These are phyloP conservation scores for Xiphydria camelus DNA, from an alignment of 2,888 invertebrate species.

Conservation along the genomic window DNA sequence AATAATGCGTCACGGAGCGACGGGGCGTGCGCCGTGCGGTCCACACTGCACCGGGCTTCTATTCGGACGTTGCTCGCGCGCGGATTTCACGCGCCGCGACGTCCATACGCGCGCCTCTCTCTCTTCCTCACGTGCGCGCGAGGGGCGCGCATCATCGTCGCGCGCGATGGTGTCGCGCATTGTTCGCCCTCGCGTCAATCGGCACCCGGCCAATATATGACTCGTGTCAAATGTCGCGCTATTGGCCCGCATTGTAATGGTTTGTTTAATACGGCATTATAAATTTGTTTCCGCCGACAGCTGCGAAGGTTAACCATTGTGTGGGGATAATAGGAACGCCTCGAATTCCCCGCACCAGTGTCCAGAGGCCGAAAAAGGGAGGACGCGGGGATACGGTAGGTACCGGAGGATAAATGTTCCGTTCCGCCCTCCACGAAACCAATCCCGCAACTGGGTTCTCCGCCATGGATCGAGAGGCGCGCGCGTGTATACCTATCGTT, in stretches of 20 bases:
- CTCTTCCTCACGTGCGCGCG: conserved; percentile 11
- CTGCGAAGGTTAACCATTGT: conserved; percentile 36
- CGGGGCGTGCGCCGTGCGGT: background rate
- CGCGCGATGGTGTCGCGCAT: conserved; percentile 13
- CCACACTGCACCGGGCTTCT: conserved; percentile 24
- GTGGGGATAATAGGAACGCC: conserved; percentile 41
- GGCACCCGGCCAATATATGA: conserved; percentile 21
- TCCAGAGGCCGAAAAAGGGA: conserved; percentile 13
- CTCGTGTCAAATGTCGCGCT: conserved; percentile 35
- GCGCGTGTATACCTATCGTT: background rate
- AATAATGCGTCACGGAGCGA: conserved; percentile 40
- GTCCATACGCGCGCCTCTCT: conserved; percentile 12
- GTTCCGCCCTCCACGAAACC: conserved; percentile 2
- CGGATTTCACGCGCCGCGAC: conserved; percentile 4
- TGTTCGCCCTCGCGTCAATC: conserved; percentile 21
- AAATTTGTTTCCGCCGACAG: conserved; percentile 49
- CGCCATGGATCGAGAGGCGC: background rate
- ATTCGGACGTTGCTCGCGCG: conserved; percentile 11
- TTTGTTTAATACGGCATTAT: conserved; percentile 50
- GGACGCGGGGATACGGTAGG: conserved; percentile 7
- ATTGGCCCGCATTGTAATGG: conserved; percentile 36
- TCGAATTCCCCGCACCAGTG: conserved; percentile 37
- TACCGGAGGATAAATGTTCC: conserved; percentile 9
- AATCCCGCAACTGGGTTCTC: background rate
- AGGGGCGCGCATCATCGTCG: conserved; percentile 17